Base-by-base conservation (phyloP, 1,140 invertebrate species). In the Bombus pyrosoma region DNA sequence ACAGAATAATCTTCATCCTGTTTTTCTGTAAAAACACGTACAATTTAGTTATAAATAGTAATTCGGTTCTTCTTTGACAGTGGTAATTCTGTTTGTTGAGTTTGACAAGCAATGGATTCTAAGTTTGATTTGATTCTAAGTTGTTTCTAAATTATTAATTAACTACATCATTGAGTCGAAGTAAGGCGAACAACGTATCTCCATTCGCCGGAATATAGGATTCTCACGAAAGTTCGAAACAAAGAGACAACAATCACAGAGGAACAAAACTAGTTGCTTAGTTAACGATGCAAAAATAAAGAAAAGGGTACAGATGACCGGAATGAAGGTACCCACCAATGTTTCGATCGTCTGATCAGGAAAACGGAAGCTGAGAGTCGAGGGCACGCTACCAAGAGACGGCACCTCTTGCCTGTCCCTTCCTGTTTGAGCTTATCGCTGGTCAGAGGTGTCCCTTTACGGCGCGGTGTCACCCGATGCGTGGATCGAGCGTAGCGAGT, bases 401-500 rank as follows among this genome's bases (percentile, higher is more conserved):
- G 37, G 47, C n/a, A 37, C 37, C 66, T 53, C 43, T 53, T 81
- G 57, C 47, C 73, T 86, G 73, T 69, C 37, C 72, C 37, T 83
- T 73, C 37, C 57, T 37, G 32, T 47, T 59, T n/a, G 53, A 72
- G 43, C 28, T 75, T 62, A 69, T 69, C 77, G 71, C 72, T 47
- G 77, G 5, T n/a, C 43, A n/a, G 25, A 68, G 43, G 32, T 32
- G 86, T 89, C 39, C 69, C 53, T 68, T 39, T 13, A 15, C 12
- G 43, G n/a, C 41, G 41, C 57, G 47, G 9, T 57, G 8, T 72
- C 80, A 81, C 80, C 64, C 86, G 89, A 93, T 92, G 92, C 90
- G 90, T 93, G 89, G 87, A 93, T 93, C 92, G 92, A 95, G 91
- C 91, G 91, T 85, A 92, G 90, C 92, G 89, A 94, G 89, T 92